These are phyloP conservation scores for Neogale vison DNA, from an alignment of 2,113 vertebrate genomes.

Conservation along the genomic window DNA sequence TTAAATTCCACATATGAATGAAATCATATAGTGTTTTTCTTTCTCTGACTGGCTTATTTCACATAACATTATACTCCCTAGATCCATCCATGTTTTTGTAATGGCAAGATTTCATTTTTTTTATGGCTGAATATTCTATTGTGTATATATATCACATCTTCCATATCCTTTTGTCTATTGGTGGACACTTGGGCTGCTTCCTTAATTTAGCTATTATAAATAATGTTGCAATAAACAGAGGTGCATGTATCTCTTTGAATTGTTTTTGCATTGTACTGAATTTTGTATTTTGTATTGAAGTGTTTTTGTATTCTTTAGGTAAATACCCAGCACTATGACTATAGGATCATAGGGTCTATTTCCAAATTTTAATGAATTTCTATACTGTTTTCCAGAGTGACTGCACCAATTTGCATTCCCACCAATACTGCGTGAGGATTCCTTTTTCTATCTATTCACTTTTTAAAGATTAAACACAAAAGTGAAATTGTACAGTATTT, in stretches of 20 bases:
- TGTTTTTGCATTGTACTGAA: background rate
- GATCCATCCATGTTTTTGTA: background rate
- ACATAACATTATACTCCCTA: background rate
- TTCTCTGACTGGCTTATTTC: background rate
- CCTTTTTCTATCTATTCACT: background rate
- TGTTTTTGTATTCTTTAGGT: background rate
- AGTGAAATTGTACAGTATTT: background rate
- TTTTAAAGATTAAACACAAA: background rate
- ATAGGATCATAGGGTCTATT: background rate
- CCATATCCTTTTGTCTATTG: background rate
- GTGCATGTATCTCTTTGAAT: background rate
- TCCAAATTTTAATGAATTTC: background rate
- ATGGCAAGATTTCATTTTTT: background rate
- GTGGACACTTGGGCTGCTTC: background rate
- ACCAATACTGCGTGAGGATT: background rate
- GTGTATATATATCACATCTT: background rate
- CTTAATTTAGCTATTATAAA: background rate
- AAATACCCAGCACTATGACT: background rate
- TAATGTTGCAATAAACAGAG: background rate
- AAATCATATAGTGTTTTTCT: background rate
- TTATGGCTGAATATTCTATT: background rate
- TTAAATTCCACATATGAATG: background rate
- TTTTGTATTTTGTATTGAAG: background rate
- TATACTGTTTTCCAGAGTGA: background rate
- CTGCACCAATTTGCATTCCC: background rate